Evolutionary conservation across 2,797 vertebrate species (phyloP).

Genomic region (Rhinoraja longicauda): DNA sequence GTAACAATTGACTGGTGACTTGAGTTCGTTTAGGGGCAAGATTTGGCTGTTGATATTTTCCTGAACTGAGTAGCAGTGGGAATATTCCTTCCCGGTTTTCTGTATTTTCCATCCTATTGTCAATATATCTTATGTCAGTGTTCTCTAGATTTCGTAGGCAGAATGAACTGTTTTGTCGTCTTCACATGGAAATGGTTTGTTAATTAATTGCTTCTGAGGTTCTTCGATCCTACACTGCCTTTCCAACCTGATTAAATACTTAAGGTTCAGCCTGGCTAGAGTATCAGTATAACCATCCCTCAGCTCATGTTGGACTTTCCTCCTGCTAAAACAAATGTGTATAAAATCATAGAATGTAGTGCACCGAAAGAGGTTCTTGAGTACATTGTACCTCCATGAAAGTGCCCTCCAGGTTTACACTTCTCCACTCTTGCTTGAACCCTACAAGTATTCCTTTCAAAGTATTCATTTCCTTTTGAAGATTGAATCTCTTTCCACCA

Average conservation of each 20-base stretch:
- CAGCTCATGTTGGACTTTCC: neutral
- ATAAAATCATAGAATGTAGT: neutral
- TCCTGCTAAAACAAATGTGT: neutral
- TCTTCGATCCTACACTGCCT: neutral
- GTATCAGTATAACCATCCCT: neutral
- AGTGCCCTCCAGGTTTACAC: neutral
- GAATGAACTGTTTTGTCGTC: neutral
- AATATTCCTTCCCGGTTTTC: neutral
- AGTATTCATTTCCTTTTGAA: neutral
- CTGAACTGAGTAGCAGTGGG: neutral
- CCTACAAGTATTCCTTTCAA: neutral
- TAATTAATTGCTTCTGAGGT: neutral
- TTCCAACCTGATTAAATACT: neutral
- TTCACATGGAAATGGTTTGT: neutral
- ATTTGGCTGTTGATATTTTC: neutral
- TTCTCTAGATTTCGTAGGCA: neutral
- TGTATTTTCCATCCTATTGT: neutral
- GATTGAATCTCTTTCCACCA: neutral
- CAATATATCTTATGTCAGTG: neutral
- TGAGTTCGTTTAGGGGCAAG: too few relatives aligned
- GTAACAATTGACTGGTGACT: neutral
- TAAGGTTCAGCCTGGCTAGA: neutral
- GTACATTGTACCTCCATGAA: too few relatives aligned
- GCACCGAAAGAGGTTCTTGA: neutral
- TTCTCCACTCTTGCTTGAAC: too few relatives aligned